A percentile compares a stretch with the other conserved stretches of the same genome.
phyloP scores from a whole-genome alignment of 2,113 vertebrate genomes.

The Eubucco bourcierii region DNA sequence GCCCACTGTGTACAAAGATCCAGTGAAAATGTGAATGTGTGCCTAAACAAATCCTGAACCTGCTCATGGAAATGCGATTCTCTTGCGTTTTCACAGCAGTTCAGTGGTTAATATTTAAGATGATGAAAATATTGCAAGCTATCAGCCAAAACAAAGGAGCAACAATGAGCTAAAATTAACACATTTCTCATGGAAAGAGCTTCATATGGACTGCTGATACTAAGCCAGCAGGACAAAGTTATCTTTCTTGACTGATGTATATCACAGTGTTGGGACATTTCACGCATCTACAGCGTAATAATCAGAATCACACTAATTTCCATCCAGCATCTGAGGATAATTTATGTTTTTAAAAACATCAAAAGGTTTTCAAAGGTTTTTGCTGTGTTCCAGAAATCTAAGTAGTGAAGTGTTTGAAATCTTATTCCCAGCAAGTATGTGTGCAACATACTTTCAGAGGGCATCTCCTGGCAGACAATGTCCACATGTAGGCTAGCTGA shows the following conservation, averaged over 20 bases:
- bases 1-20: neutral
- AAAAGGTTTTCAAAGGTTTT: neutral
- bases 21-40: neutral
- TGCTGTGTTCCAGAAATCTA: neutral
- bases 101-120: neutral
- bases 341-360: neutral
- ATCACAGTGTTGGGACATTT: neutral
- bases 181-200: neutral
- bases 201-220: neutral
- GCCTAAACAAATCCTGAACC: neutral
- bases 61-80: neutral
- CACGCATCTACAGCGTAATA: neutral
- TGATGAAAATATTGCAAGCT: neutral
- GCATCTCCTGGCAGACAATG: conserved; percentile 11
- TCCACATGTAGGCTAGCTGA: neutral
- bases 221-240: neutral
- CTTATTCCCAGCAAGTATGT: conserved; percentile 16
- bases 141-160: neutral
- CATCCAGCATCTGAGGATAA: neutral
- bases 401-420: neutral
- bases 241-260: neutral
- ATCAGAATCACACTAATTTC: neutral
- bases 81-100: neutral
- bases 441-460: neutral
- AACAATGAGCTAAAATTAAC: neutral